Conservation (phyloP, 2,888 invertebrate species). For the Lydus trimaculatus region DNA sequence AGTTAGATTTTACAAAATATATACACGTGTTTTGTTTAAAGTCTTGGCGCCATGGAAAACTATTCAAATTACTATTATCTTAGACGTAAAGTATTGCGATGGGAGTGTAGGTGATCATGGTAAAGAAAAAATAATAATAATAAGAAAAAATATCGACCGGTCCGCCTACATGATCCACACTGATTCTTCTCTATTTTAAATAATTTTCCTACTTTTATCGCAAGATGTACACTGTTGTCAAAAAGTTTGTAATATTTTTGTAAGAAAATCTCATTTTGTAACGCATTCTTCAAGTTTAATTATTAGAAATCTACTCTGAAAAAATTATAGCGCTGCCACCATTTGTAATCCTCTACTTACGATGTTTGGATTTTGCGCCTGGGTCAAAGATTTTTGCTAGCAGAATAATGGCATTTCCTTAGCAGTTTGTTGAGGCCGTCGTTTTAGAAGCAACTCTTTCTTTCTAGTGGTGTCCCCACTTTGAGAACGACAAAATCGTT, state of each 20-base stretch:
- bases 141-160: slow-evolving; percentile 28
- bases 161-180: slow-evolving; percentile 24
- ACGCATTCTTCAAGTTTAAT: too few relatives aligned
- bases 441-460: too few relatives aligned
- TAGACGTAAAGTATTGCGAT: slow-evolving; percentile 22
- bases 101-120: slow-evolving; percentile 30
- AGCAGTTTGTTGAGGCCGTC: too few relatives aligned
- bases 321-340: too few relatives aligned
- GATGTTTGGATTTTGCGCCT: too few relatives aligned
- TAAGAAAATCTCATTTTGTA: too few relatives aligned
- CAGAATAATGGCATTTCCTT: too few relatives aligned
- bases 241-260: neutral
- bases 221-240: neutral
- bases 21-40: slow-evolving; percentile 1
- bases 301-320: too few relatives aligned
- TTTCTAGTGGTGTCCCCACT: too few relatives aligned
- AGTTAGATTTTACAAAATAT: neutral
- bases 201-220: slow-evolving; percentile 29
- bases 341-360: too few relatives aligned
- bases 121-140: slow-evolving; percentile 16
- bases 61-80: slow-evolving; percentile 24
- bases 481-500: too few relatives aligned
- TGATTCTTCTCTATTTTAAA: slow-evolving; percentile 17
- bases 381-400: too few relatives aligned
- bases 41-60: slow-evolving; percentile 29